Conservation (phyloP, 2,797 vertebrate genomes). For the Molossus alvarezi region DNA sequence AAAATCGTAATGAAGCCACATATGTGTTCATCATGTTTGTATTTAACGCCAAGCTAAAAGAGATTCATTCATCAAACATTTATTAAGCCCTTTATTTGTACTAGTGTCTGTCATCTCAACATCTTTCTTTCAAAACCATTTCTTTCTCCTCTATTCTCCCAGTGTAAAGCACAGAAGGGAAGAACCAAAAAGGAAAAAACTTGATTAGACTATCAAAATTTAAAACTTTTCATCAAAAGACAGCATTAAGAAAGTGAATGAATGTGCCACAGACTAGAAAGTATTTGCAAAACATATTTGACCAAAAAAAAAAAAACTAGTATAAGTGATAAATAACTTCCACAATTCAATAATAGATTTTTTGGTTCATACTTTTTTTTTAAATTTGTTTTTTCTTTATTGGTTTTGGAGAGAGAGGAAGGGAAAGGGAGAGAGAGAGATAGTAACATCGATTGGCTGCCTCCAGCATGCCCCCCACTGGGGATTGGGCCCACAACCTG, state of each 20-base stretch:
- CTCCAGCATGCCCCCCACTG: too few relatives aligned
- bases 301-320: background rate
- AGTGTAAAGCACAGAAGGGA: background rate
- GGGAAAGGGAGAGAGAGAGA: too few relatives aligned
- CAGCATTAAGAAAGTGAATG: background rate
- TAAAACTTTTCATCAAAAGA: slow-evolving; percentile 12
- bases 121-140: background rate
- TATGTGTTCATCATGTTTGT: background rate
- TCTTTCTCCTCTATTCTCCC: slow-evolving; percentile 48
- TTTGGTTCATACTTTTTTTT: slow-evolving; percentile 39
- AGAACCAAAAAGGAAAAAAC: slow-evolving; percentile 3
- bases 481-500: too few relatives aligned
- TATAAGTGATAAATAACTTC: background rate
- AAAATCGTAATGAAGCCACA: background rate
- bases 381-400: background rate
- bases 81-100: background rate
- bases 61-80: slow-evolving; percentile 29
- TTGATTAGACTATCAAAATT: background rate
- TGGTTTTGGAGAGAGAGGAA: too few relatives aligned
- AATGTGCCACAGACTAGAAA: slow-evolving; percentile 18
- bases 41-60: slow-evolving; percentile 9
- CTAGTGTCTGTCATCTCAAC: background rate
- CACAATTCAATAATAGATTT: background rate
- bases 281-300: slow-evolving; percentile 37
- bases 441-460: too few relatives aligned